Base-by-base conservation (phyloP, 2,113 vertebrate species). In the Suricata suricatta region DNA sequence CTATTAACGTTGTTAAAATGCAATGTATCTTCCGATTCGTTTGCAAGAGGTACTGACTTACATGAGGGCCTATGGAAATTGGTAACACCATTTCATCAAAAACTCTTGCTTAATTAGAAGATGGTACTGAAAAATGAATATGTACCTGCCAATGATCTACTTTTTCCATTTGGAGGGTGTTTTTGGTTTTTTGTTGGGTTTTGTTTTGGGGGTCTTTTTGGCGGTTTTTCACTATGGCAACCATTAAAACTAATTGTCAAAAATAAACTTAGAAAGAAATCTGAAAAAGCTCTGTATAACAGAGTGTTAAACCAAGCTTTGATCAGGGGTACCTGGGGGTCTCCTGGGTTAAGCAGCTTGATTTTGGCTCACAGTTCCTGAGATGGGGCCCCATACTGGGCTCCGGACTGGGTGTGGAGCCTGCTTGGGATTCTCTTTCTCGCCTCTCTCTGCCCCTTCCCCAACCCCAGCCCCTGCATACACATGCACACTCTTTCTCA, bases 161-260 rank as follows among this genome's bases (percentile, higher is more conserved):
- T 89, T 93, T 76, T 81, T 63, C 66, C 54, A 79, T 79, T 91
- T 96, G 60, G 19, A 86, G 21, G 41, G 15, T 50, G 15, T 52
- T 52, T 52, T 52, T 52, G 13, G 4, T 52, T 16, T 52, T 52
- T 16, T 41, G 41, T 3, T 4, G 2, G 47, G 47, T 52, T 16
- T 16, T 52, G 14, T 52, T 52, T 52, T 16, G 41, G 5, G 41
- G 3, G 14, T 52, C 16, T 84, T 93, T 87, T 72, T 23, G 81
- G 35, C 79, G 1, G 0, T 90, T 90, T 80, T 88, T 69, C 50
- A 57, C 33, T 80, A 72, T n/a, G 38, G 47, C 21, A 79, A 85
- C 10, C 72, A 77, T 82, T 86, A 88, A 95, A 81, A 85, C n/a
- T 79, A 44, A 91, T 11, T 88, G 44, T 88, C 35, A 90, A 94